Conservation (phyloP, 2,113 vertebrate species). For the Cyprinodon variegatus region DNA sequence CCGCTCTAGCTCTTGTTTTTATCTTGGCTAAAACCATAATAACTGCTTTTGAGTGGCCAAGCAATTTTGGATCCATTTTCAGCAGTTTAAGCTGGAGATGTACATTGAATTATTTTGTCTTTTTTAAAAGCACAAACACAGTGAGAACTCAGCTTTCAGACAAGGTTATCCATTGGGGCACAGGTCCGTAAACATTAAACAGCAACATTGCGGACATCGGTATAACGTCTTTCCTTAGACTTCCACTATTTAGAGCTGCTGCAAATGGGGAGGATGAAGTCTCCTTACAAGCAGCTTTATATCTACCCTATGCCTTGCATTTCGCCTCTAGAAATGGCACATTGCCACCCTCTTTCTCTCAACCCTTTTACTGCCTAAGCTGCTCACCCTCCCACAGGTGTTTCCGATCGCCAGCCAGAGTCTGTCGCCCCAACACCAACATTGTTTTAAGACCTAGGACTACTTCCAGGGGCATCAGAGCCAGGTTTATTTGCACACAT, state of each 20-base stretch:
- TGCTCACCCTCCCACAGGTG: constrained; percentile 83
- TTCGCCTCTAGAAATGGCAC: constrained; percentile 45
- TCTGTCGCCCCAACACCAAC: constrained; percentile 81
- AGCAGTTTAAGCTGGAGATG: no score
- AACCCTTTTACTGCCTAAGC: constrained; percentile 40
- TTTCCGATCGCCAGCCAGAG: constrained; percentile 85
- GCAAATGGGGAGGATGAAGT: constrained; percentile 66
- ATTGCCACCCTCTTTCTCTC: constrained; percentile 8
- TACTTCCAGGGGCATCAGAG: constrained; percentile 79
- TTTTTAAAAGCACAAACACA: no score
- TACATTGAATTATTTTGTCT: no score
- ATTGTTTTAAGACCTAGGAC: constrained; percentile 81
- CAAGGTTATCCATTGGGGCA: not conserved
- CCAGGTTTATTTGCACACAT: constrained; percentile 88
- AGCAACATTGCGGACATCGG: constrained; percentile 57
- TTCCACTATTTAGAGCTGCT: constrained; percentile 74
- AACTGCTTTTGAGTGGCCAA: no score
- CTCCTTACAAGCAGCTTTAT: constrained; percentile 46
- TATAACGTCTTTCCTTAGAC: constrained; percentile 68
- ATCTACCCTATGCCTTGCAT: constrained; percentile 43
- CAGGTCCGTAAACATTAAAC: constrained; percentile 43
- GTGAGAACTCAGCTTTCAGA: no score
- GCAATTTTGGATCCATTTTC: no score
- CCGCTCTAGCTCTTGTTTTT: no score
- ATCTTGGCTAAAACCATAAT: no score